A percentile compares a stretch with the other conserved stretches of the same genome.
Evolutionary conservation across 1,140 invertebrate species (phyloP).

Genomic region (Drosophila pseudoobscura): DNA sequence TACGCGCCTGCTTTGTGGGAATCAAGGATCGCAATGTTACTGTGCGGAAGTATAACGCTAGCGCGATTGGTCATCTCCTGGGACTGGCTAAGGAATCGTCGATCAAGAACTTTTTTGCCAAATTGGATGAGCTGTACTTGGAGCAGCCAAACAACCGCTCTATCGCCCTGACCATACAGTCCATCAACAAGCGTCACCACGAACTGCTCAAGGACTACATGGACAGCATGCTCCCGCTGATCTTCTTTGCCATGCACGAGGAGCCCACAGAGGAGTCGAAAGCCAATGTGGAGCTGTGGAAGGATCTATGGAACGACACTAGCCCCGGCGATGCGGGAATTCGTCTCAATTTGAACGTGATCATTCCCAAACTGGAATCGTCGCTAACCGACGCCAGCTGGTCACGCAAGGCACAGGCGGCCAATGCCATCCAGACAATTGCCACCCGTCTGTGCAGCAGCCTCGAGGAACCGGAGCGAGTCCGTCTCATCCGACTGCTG

Average conservation of each 20-base stretch:
- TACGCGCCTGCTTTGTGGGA: constrained; percentile 90
- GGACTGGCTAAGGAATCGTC: constrained; percentile 93
- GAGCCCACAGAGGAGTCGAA: constrained; percentile 87
- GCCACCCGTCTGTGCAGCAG: constrained; percentile 89
- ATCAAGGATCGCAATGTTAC: constrained; percentile 92
- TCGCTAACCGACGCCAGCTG: constrained; percentile 92
- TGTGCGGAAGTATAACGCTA: constrained; percentile 92
- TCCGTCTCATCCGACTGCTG: constrained; percentile 88
- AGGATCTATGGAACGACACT: constrained; percentile 94
- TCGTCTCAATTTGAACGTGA: constrained; percentile 89
- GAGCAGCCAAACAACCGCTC: constrained; percentile 89
- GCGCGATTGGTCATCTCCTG: constrained; percentile 93
- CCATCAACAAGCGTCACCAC: constrained; percentile 92
- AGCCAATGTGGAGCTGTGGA: constrained; percentile 89
- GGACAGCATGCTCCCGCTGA: constrained; percentile 90
- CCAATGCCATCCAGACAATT: constrained; percentile 90
- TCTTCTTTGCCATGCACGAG: constrained; percentile 95
- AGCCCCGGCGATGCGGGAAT: constrained; percentile 93
- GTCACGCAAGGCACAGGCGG: constrained; percentile 93
- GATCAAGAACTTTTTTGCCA: constrained; percentile 92
- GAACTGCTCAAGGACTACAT: constrained; percentile 92
- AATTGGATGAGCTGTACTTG: constrained; percentile 90
- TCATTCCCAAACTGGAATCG: constrained; percentile 88
- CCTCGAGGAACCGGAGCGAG: constrained; percentile 87
- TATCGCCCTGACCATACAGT: constrained; percentile 91